These are phyloP conservation scores for Morinoia aosen DNA, from an alignment of 2,888 invertebrate species.

Conservation along the genomic window DNA sequence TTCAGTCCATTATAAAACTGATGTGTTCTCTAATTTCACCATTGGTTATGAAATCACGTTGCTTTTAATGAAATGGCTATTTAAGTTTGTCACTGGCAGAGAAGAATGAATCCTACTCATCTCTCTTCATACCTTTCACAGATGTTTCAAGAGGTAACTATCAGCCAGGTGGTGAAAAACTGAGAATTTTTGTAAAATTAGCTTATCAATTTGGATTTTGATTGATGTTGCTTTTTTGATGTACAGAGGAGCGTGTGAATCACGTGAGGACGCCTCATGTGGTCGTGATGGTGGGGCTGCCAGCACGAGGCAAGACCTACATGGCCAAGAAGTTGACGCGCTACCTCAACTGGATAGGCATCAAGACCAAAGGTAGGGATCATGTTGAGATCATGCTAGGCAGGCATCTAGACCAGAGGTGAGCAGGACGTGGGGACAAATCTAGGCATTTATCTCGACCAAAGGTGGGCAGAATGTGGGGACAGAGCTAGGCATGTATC, in stretches of 20 bases:
- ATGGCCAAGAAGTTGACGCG: constrained; percentile 98
- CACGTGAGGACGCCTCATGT: constrained; percentile 81
- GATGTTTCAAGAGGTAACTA: too few relatives aligned
- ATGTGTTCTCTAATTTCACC: too few relatives aligned
- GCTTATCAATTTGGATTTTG: too few relatives aligned
- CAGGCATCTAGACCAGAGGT: constrained; percentile 95
- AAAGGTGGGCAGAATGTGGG: constrained; percentile 76
- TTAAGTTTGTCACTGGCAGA: too few relatives aligned
- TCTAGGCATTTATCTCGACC: constrained; percentile 98
- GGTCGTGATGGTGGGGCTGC: constrained; percentile 98
- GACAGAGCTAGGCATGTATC: constrained; percentile 91
- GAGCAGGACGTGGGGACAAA: constrained; percentile 68
- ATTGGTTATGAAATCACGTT: too few relatives aligned
- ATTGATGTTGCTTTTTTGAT: neutral
- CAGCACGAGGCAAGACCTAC: constrained; percentile 98
- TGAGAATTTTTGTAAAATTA: too few relatives aligned
- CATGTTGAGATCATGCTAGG: constrained; percentile 78
- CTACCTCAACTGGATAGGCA: constrained; percentile 99
- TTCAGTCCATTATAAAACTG: too few relatives aligned
- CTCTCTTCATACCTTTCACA: too few relatives aligned
- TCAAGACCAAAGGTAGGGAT: constrained; percentile 85
- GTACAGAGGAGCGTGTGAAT: constrained; percentile 66
- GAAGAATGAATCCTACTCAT: too few relatives aligned
- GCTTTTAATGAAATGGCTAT: too few relatives aligned
- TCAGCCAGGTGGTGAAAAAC: too few relatives aligned